phyloP scores from a whole-genome alignment of 2,113 vertebrate species.

The Dendrocopos noguchii region DNA sequence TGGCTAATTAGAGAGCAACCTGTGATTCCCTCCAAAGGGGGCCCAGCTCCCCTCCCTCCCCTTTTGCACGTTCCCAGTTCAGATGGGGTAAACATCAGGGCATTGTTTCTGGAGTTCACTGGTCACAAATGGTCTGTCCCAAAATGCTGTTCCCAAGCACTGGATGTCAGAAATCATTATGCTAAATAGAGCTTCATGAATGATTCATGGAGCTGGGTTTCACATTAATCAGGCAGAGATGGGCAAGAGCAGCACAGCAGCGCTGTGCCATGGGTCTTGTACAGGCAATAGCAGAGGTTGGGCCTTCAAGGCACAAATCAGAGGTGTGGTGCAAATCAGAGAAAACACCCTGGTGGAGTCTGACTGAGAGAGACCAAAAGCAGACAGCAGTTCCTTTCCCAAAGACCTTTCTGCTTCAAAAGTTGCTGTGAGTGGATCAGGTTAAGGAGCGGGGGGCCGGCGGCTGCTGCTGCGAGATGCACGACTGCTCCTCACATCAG shows the following conservation, averaged over 20 bases:
- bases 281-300: neutral
- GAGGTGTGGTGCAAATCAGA: neutral
- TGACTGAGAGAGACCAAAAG: neutral
- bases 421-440: neutral
- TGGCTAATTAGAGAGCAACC: slow-evolving; percentile 51
- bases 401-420: slow-evolving; percentile 35
- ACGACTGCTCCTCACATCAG: neutral
- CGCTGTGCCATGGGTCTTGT: neutral
- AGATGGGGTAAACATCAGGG: slow-evolving; percentile 24
- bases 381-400: neutral
- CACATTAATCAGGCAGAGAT: slow-evolving; percentile 34
- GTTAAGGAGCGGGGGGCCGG: slow-evolving; percentile 28
- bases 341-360: neutral
- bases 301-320: neutral
- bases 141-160: slow-evolving; percentile 52
- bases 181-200: slow-evolving; percentile 60
- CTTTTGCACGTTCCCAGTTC: neutral
- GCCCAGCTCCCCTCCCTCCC: neutral
- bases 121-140: slow-evolving; percentile 37
- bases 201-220: slow-evolving; percentile 47
- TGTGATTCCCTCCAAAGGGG: neutral
- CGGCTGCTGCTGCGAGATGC: neutral
- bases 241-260: neutral
- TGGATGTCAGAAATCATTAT: slow-evolving; percentile 66
- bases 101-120: slow-evolving; percentile 45